Evolutionary conservation across 2,797 vertebrate species (phyloP), one percentile per base, ranked within the genome.

Genomic region (Cirrhinus mrigala): DNA sequence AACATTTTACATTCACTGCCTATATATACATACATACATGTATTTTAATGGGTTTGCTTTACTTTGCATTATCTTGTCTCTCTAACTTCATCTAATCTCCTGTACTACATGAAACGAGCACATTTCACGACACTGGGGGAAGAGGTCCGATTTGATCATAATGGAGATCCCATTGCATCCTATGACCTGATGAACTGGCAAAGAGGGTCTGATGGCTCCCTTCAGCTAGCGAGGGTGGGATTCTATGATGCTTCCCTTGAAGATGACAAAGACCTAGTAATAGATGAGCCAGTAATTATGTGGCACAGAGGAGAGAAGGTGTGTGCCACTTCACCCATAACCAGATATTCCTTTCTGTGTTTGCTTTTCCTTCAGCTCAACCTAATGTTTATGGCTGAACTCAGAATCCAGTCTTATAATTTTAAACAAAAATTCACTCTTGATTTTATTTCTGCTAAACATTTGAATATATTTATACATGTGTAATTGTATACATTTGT

Each of bases 131-230:
- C 86, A 48, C 52, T 91, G 7, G 94, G 94, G 1, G 93, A 94
- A 62, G 90, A 91, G 66, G 90, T 95, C 40, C 89, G 86, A 74
- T 95, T 96, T 89, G 94, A 95, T 89, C 81, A 91, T 52, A 95
- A 95, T 4, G 95, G 94, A 24, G 94, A 96, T 81, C 94, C 95
- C 0, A 91, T 94, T 76, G 94, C 94, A 62, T 94, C 94, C 52
- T 96, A 95, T 79, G 95, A 96, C 82, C 88, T 96, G 6, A 85
- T 95, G 82, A 96, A 95, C 90, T 95, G 94, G 95, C 93, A 95
- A 58, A 89, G 69, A 83, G 90, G 56, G 5, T 68, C 87, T 20
- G 91, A 94, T 27, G 93, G 94, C 33, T 92, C 92, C 29, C 82
- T 95, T 15, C 79, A 88, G 46, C 89, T 95, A 79, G 90, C 90